These are phyloP conservation scores for Cerastoderma edule DNA, from an alignment of 2,888 invertebrate species.

Conservation along the genomic window DNA sequence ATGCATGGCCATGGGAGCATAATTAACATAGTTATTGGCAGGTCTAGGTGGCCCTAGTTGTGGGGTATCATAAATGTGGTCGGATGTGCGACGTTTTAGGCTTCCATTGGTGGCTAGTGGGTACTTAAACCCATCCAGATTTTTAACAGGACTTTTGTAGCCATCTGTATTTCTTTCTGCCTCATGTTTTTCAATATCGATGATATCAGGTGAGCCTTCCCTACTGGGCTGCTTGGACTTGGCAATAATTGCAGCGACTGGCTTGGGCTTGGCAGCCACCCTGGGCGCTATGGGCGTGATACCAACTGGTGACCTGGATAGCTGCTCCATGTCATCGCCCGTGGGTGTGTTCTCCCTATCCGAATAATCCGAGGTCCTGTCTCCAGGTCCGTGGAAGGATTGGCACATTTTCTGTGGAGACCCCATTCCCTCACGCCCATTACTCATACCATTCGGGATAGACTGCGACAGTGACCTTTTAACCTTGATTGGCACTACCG, in stretches of 20 bases:
- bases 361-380: constrained; percentile 56
- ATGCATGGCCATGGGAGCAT: constrained; percentile 63
- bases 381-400: constrained; percentile 86
- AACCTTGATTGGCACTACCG: constrained; percentile 84
- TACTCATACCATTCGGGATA: constrained; percentile 58
- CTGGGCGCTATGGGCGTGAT: constrained; percentile 89
- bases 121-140: constrained; percentile 60
- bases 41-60: constrained; percentile 61
- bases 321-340: constrained; percentile 60
- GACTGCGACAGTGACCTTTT: constrained; percentile 67
- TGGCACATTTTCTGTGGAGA: constrained; percentile 86
- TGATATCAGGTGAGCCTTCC: constrained; percentile 75
- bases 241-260: constrained; percentile 78
- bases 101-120: constrained; percentile 59
- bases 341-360: constrained; percentile 69
- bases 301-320: constrained; percentile 52
- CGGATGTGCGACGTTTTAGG: constrained; percentile 61
- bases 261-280: constrained; percentile 89
- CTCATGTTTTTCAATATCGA: constrained; percentile 75
- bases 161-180: constrained; percentile 71
- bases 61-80: constrained; percentile 77
- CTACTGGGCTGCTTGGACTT: constrained; percentile 76
- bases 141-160: constrained; percentile 63
- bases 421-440: constrained; percentile 60
- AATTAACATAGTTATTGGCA: constrained; percentile 58